These are phyloP conservation scores for Cheilosia grossa DNA, from an alignment of 2,888 invertebrate genomes.

Conservation along the genomic window DNA sequence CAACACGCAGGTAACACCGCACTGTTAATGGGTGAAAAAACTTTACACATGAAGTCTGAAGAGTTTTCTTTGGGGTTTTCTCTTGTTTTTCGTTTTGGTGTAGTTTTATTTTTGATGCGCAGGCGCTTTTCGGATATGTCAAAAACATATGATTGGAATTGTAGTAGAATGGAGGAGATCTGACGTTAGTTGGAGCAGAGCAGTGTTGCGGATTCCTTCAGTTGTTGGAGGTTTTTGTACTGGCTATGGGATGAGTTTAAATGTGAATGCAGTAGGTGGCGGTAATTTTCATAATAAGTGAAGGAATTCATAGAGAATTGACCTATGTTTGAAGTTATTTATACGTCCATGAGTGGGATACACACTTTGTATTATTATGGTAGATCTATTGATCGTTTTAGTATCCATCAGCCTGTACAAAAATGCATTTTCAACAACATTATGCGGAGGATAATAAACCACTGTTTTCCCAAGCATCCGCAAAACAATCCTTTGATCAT, in stretches of 20 bases:
- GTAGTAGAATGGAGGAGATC: constrained; percentile 38
- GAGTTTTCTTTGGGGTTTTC: constrained; percentile 36
- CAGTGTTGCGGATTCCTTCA: constrained; percentile 1
- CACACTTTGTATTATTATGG: no score
- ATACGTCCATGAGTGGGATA: no score
- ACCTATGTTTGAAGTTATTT: no score
- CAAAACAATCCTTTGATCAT: no score
- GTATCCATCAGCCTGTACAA: no score
- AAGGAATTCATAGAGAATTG: no score
- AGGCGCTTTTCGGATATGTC: constrained; percentile 48
- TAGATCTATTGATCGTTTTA: no score
- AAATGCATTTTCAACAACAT: no score
- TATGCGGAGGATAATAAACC: no score
- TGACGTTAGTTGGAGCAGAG: constrained; percentile 53
- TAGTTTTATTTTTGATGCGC: constrained; percentile 52
- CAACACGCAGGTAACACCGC: constrained; percentile 49
- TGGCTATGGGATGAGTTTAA: not conserved
- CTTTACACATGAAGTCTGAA: constrained; percentile 22
- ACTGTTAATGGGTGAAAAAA: constrained; percentile 43
- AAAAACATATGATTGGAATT: constrained; percentile 62
- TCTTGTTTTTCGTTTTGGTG: constrained; percentile 36
- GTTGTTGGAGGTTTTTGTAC: constrained; percentile 12
- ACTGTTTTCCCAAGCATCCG: no score
- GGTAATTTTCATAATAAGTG: no score
- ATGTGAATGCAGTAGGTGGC: constrained; percentile 23